phyloP scores from a whole-genome alignment of 2,888 invertebrate species.

The Julus scandinavius region DNA sequence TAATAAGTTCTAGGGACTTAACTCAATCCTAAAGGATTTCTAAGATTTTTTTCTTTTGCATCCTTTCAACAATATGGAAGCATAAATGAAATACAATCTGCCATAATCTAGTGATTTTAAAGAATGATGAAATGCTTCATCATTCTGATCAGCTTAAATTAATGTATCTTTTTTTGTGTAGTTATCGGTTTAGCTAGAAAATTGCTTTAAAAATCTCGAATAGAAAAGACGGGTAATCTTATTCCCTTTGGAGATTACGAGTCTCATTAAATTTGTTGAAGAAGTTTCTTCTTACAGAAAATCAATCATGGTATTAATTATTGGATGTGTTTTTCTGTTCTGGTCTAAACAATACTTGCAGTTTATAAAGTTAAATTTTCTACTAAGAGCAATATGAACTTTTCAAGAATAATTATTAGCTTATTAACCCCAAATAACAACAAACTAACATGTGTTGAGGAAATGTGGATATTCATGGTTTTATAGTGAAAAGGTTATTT shows the following conservation, averaged over 20 bases:
- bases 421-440: too few relatives aligned
- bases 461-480: too few relatives aligned
- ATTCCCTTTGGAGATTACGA: neutral
- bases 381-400: too few relatives aligned
- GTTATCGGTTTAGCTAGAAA: neutral
- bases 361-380: too few relatives aligned
- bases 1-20: neutral
- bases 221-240: neutral
- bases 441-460: too few relatives aligned
- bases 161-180: neutral
- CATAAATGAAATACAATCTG: neutral
- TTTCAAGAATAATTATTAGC: too few relatives aligned
- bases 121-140: neutral
- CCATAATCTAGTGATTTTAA: neutral
- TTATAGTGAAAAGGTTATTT: too few relatives aligned
- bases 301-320: too few relatives aligned
- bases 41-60: neutral
- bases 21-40: neutral
- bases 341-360: too few relatives aligned
- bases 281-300: neutral
- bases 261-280: neutral
- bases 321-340: too few relatives aligned
- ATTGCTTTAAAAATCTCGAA: neutral
- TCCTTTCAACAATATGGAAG: neutral
- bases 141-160: neutral